Conservation (phyloP, 2,113 vertebrate species). For the Rhodinocichla rosea region DNA sequence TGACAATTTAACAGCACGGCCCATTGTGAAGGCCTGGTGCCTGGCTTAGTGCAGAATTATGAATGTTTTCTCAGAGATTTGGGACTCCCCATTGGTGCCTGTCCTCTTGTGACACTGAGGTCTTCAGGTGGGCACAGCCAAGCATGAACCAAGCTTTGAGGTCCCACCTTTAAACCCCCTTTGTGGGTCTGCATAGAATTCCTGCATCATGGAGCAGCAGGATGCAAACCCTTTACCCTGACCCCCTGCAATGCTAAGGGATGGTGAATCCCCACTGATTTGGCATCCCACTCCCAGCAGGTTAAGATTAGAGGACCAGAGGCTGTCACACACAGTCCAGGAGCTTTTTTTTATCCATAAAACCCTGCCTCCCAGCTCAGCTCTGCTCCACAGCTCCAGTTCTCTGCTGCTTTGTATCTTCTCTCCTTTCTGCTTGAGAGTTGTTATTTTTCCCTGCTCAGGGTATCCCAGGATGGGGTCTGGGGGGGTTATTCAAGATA, state of each 20-base stretch:
- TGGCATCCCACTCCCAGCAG: background rate
- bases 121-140: background rate
- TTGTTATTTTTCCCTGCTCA: background rate
- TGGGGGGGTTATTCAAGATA: background rate
- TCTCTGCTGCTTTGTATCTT: background rate
- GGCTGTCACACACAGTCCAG: background rate
- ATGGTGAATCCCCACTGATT: accelerated
- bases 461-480: background rate
- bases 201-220: background rate
- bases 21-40: background rate
- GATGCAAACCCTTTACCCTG: background rate
- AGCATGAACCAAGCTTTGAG: background rate
- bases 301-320: background rate
- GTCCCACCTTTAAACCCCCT: background rate
- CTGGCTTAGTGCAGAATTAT: background rate
- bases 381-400: accelerated
- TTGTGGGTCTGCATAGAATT: background rate
- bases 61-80: background rate
- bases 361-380: background rate
- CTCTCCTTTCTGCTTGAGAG: background rate
- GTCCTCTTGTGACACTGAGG: background rate
- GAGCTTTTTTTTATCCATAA: background rate
- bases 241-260: background rate
- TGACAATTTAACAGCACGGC: background rate
- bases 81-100: background rate